Evolutionary conservation across 2,888 invertebrate species (phyloP).

Genomic region (Petrolisthes cinctipes): DNA sequence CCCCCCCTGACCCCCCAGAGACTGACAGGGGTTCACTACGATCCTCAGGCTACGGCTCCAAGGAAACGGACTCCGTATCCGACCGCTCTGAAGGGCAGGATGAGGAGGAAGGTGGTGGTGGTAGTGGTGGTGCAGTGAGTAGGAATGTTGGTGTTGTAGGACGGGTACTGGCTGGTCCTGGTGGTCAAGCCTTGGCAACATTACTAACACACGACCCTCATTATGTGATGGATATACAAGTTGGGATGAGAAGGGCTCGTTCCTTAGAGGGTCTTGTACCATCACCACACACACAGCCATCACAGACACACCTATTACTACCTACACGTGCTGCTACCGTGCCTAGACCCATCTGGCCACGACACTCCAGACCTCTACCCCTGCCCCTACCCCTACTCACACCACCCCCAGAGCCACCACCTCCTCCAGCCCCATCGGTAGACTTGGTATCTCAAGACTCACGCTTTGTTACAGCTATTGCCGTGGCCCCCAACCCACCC

Average conservation of each 20-base stretch:
- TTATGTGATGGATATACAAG: conserved; percentile 43
- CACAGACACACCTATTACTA: conserved; percentile 35
- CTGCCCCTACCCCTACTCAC: background rate
- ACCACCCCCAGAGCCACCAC: background rate
- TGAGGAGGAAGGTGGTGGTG: conserved; percentile 32
- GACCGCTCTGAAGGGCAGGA: conserved; percentile 48
- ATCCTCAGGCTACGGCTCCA: conserved; percentile 64
- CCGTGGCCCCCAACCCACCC: conserved; percentile 11
- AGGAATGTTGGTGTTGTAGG: background rate
- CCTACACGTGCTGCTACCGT: conserved; percentile 34
- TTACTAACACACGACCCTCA: conserved; percentile 41
- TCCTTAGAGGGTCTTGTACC: conserved; percentile 41
- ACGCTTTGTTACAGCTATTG: conserved; percentile 38
- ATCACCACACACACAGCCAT: conserved; percentile 27
- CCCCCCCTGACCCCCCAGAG: conserved; percentile 37
- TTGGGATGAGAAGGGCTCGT: conserved; percentile 43
- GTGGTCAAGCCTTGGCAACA: conserved; percentile 13
- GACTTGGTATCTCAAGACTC: conserved; percentile 36
- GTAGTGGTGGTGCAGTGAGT: no score
- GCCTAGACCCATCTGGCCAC: conserved; percentile 56
- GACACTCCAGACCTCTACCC: conserved; percentile 14
- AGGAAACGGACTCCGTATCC: conserved; percentile 62
- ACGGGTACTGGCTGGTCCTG: background rate
- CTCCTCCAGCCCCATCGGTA: background rate
- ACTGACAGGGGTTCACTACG: conserved; percentile 59